Percentiles rank a stretch among this genome's conserved stretches.
Conservation (phyloP, 2,888 invertebrate species). For the Diaprepes abbreviatus region DNA sequence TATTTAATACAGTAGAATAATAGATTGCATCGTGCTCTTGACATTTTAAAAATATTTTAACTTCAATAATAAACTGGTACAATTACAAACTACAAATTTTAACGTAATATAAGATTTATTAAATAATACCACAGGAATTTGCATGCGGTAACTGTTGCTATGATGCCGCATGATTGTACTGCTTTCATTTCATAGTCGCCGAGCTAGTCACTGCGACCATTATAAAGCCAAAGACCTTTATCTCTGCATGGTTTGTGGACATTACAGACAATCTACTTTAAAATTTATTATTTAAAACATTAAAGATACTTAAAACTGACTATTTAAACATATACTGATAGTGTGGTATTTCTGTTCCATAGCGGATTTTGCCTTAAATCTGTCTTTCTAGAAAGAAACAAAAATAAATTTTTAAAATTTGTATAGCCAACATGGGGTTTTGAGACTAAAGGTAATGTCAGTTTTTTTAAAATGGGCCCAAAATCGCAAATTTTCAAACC, state of each 20-base stretch:
- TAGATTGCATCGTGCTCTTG: too few species aligned
- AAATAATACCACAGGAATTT: slow-evolving; percentile 33
- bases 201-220: slow-evolving; percentile 42
- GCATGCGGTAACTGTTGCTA: slow-evolving; percentile 36
- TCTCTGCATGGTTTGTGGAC: slow-evolving; percentile 46
- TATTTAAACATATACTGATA: neutral
- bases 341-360: too few species aligned
- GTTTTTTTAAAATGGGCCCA: too few species aligned
- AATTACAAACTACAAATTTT: neutral
- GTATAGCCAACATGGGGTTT: too few species aligned
- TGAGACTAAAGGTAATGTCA: too few species aligned
- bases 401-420: too few species aligned
- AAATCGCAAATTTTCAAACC: too few species aligned
- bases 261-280: slow-evolving; percentile 32
- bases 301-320: neutral
- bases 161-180: slow-evolving; percentile 36
- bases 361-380: too few species aligned
- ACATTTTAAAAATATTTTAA: too few species aligned
- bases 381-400: too few species aligned
- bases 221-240: slow-evolving; percentile 48
- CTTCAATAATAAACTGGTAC: neutral
- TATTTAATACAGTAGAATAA: too few species aligned
- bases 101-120: neutral
- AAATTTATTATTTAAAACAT: slow-evolving; percentile 35
- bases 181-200: slow-evolving; percentile 43